Evolutionary conservation across 2,113 vertebrate genomes (phyloP), one percentile per base, ranked within the genome.

Genomic region (Vireo altiloquus): DNA sequence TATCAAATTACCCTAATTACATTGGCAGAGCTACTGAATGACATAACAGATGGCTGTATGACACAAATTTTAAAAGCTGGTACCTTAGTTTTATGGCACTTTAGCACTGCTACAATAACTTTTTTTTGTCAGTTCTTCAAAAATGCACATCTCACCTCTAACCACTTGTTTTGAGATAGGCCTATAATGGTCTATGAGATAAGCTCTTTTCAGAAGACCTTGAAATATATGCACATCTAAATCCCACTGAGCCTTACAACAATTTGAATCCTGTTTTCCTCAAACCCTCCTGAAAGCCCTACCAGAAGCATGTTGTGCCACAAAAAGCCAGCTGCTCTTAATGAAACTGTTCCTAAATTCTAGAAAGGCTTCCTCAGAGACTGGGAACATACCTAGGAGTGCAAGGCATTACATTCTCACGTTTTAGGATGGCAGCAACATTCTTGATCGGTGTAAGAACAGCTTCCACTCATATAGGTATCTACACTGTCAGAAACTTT

Each of bases 221-320:
- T 54, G 64, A 59, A 76, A 57, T 17, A 76, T 5, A 68, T 72
- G 47, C 37, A 80, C 14, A 57, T 21, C 15, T 57, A 78, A 89
- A 70, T 81, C 42, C 23, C 35, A 87, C 7, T 0, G 0, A 63
- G 33, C 6, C 22, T 70, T 39, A 46, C 3, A 12, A 33, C 4
- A 6, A 25, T 24, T 25, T 47, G 52, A 71, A 71, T 49, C 33
- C 33, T 60, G 9, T 40, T 86, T 77, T 78, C 60, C 44, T 50
- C 20, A 22, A 46, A 23, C 16, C 18, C 47, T 59, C 17, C 50
- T 64, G 19, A 11, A 90, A 84, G 37, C 42, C 46, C 53, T 39
- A 33, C 28, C 57, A 61, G 63, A 61, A 82, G 20, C 13, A 37
- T 21, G 10, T 28, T 7, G 1, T 75, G 70, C 60, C n/a, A 64